phyloP scores from a whole-genome alignment of 2,888 invertebrate species.

The Acanthosepion esculentum region DNA sequence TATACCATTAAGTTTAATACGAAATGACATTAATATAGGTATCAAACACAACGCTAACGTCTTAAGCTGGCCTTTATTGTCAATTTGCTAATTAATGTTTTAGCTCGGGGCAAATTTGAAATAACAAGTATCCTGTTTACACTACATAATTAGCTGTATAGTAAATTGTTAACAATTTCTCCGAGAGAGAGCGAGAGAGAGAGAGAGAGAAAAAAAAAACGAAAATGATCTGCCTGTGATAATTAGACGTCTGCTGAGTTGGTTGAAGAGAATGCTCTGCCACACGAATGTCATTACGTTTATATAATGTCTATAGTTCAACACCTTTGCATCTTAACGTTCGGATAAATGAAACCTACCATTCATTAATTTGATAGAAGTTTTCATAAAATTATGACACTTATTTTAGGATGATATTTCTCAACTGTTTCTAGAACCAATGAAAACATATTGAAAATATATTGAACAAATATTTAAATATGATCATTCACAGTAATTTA shows the following conservation, averaged over 20 bases:
- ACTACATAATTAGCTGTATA: background rate
- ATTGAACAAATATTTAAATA: no score
- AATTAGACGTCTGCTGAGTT: background rate
- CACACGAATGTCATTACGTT: background rate
- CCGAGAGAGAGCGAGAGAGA: background rate
- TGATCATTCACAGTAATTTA: no score
- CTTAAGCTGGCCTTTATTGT: background rate
- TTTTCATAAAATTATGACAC: no score
- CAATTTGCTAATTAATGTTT: constrained; percentile 33
- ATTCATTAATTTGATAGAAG: no score
- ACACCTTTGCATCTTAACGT: no score
- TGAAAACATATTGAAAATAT: no score
- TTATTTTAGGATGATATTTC: no score
- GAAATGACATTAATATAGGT: background rate
- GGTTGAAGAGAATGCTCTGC: background rate
- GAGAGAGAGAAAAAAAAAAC: background rate
- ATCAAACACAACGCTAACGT: background rate
- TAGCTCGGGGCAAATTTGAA: background rate
- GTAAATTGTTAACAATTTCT: background rate
- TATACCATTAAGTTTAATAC: background rate
- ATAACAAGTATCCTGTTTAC: background rate
- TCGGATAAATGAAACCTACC: no score
- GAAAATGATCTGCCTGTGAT: background rate
- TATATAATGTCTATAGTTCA: background rate
- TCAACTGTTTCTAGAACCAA: no score